A percentile compares a stretch with the other conserved stretches of the same genome.
phyloP scores from a whole-genome alignment of 2,113 vertebrate species.

The Pachycephala philippinensis region DNA sequence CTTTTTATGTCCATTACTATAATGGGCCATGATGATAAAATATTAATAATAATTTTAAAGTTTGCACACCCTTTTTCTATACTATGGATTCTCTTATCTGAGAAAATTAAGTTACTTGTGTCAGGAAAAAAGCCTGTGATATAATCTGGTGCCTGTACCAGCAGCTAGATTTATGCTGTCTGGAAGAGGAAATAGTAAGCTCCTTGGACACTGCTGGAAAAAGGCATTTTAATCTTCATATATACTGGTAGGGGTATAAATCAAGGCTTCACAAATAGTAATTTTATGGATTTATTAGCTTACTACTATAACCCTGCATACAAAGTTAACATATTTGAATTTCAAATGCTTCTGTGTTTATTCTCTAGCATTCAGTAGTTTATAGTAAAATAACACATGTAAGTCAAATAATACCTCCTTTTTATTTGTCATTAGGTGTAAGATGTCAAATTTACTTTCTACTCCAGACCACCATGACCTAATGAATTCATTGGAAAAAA shows the following conservation, averaged over 20 bases:
- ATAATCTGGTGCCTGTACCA: not conserved
- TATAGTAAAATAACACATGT: not conserved
- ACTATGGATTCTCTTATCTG: not conserved
- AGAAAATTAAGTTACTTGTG: not conserved
- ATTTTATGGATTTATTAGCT: not conserved
- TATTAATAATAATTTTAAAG: not conserved
- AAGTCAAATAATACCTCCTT: not conserved
- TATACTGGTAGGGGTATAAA: not conserved
- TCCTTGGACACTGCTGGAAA: not conserved
- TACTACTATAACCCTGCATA: not conserved
- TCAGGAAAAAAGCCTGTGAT: not conserved
- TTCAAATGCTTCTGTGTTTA: not conserved
- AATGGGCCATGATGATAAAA: not conserved
- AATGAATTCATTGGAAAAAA: not conserved
- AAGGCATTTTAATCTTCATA: not conserved
- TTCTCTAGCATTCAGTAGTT: not conserved
- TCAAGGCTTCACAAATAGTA: not conserved
- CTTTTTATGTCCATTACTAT: not conserved
- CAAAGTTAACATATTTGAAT: not conserved
- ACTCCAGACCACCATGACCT: not conserved
- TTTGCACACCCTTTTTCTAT: not conserved
- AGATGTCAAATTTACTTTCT: not conserved
- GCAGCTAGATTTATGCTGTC: not conserved
- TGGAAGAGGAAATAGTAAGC: not conserved
- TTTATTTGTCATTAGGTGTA: not conserved